These are phyloP conservation scores for Spheniscus mendiculus DNA, from an alignment of 2,113 vertebrate species.

Conservation along the genomic window DNA sequence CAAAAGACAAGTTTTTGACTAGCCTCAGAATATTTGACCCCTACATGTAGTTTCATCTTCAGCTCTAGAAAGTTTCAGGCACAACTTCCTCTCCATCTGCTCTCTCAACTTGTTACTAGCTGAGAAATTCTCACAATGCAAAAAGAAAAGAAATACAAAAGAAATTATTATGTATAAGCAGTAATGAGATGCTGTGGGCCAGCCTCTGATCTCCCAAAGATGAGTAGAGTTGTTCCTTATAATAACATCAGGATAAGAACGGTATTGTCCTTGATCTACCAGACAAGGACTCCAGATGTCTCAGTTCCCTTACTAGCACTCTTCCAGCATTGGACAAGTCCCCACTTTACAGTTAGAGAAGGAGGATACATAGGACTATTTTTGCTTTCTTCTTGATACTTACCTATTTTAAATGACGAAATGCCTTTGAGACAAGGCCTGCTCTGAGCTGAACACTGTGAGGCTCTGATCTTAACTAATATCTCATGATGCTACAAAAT, in stretches of 20 bases:
- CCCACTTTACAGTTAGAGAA: neutral
- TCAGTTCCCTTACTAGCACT: neutral
- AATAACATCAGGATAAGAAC: neutral
- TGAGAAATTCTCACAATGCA: neutral
- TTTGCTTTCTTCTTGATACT: neutral
- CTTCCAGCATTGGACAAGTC: neutral
- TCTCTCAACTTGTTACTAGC: neutral
- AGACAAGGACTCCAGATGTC: neutral
- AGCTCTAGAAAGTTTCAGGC: neutral
- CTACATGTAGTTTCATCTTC: neutral
- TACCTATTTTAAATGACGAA: neutral
- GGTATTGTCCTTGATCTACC: neutral
- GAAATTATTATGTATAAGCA: neutral
- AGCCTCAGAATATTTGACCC: neutral
- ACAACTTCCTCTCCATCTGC: neutral
- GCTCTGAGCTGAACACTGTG: neutral
- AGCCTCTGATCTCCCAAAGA: neutral
- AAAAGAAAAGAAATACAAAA: neutral
- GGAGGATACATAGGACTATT: fast-evolving
- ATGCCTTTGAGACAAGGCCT: neutral
- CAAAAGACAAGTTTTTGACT: neutral
- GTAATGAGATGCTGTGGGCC: neutral
- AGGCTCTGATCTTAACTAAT: neutral
- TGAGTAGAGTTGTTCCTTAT: neutral
- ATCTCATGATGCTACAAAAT: neutral